Evolutionary conservation across 53 echinoderm and acorn worm genomes (phyloP).

Genomic region (Pentamera pediparva): DNA sequence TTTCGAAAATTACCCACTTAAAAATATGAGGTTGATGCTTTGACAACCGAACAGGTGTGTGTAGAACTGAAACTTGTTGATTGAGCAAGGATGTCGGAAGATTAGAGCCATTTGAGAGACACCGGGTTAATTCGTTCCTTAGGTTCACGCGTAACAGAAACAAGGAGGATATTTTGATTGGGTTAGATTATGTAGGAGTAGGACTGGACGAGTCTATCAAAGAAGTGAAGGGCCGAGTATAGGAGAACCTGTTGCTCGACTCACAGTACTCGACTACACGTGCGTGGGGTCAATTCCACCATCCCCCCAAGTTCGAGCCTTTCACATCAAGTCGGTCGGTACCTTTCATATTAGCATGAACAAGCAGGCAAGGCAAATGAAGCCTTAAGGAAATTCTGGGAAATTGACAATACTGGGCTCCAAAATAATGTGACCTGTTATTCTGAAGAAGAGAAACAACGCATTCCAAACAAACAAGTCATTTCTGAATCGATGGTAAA

Average conservation of each 20-base stretch:
- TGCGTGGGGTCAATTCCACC: slow-evolving; percentile 24
- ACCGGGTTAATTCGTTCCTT: too few species aligned
- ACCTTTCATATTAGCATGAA: too few species aligned
- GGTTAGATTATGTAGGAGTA: not conserved
- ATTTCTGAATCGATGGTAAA: slow-evolving; percentile 3
- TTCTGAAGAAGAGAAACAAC: slow-evolving; percentile 13
- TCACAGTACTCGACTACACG: slow-evolving; percentile 28
- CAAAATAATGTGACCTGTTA: not conserved
- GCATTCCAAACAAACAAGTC: too few species aligned
- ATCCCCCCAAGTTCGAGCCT: not conserved
- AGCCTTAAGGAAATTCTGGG: slow-evolving; percentile 8
- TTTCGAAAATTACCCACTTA: too few species aligned
- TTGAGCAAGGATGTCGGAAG: not conserved
- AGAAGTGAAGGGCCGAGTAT: slow-evolving; percentile 8
- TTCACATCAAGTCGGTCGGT: too few species aligned
- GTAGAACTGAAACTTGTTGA: not conserved
- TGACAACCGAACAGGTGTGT: slow-evolving; percentile 13
- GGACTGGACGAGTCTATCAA: slow-evolving; percentile 1
- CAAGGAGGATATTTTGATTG: slow-evolving; percentile 27
- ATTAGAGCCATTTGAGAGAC: slow-evolving; percentile 33
- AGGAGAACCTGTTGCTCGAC: slow-evolving; percentile 25
- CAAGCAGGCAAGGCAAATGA: not conserved
- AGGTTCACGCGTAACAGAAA: not conserved
- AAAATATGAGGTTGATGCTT: too few species aligned
- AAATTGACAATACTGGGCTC: slow-evolving; percentile 12